Conservation (phyloP, 2,113 vertebrate species). For the Saccopteryx leptura region DNA sequence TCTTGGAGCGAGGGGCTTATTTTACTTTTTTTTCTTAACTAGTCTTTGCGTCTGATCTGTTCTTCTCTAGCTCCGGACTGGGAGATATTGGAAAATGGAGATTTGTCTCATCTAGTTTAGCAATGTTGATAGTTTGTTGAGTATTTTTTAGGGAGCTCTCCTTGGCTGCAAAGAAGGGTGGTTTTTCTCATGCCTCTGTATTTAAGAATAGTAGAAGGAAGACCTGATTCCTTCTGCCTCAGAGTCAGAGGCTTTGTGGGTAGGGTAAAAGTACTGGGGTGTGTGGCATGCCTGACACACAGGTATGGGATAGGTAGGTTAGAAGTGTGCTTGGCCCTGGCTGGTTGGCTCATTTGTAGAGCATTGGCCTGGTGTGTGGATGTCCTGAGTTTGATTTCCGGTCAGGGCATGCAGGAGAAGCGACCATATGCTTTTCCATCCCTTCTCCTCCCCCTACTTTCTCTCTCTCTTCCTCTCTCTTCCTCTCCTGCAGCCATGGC, state of each 20-base stretch:
- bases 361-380: too few relatives aligned
- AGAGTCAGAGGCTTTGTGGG: not conserved
- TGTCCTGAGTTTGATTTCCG: too few relatives aligned
- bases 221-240: not conserved
- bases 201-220: constrained; percentile 42
- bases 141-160: not conserved
- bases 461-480: too few relatives aligned
- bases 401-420: too few relatives aligned
- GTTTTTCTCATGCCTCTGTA: constrained; percentile 12
- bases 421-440: too few relatives aligned
- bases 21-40: not conserved
- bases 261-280: not conserved
- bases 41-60: not conserved
- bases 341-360: too few relatives aligned
- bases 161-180: not conserved
- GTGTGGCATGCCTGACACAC: not conserved
- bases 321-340: too few relatives aligned
- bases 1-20: not conserved
- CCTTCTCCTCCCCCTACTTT: too few relatives aligned
- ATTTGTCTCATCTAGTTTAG: constrained; percentile 9
- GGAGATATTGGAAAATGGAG: not conserved
- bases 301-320: too few relatives aligned
- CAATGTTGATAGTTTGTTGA: constrained; percentile 12
- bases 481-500: too few relatives aligned
- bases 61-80: not conserved